phyloP scores from a whole-genome alignment of 92 coral and sea anemone species.

The Phenganax stokvisi region DNA sequence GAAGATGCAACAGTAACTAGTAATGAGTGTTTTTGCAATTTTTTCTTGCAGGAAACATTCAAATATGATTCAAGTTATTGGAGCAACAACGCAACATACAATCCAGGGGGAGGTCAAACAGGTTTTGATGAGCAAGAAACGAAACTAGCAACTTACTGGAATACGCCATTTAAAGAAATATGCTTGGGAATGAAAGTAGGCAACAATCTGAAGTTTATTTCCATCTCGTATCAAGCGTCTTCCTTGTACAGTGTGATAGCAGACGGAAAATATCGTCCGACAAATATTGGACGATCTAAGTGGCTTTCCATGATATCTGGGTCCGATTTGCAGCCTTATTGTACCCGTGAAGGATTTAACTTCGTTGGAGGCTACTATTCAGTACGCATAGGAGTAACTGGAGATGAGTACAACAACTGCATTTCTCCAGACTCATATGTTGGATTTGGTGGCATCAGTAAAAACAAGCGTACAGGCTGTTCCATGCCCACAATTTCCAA shows the following conservation, averaged over 20 bases:
- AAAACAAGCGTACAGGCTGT: neutral
- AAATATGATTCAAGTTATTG: conserved; percentile 27
- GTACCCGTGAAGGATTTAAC: conserved; percentile 48
- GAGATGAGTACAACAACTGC: conserved; percentile 11
- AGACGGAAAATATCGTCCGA: neutral
- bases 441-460: conserved; percentile 34
- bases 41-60: conserved; percentile 31
- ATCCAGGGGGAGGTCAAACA: conserved; percentile 28
- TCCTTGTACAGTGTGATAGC: neutral
- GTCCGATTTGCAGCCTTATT: conserved; percentile 11
- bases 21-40: neutral
- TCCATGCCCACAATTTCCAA: neutral
- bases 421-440: conserved; percentile 8
- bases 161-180: conserved; percentile 6
- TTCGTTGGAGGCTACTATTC: neutral
- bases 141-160: conserved; percentile 33
- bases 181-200: conserved; percentile 41
- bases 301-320: conserved; percentile 26
- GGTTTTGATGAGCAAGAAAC: conserved; percentile 41
- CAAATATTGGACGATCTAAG: conserved; percentile 26
- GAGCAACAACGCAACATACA: conserved; percentile 31
- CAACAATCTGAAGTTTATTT: neutral
- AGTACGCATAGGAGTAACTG: conserved; percentile 33
- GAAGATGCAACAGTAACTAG: too few relatives aligned
- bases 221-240: neutral